Conservation (phyloP, 2,113 vertebrate species). For the Gopherus flavomarginatus region DNA sequence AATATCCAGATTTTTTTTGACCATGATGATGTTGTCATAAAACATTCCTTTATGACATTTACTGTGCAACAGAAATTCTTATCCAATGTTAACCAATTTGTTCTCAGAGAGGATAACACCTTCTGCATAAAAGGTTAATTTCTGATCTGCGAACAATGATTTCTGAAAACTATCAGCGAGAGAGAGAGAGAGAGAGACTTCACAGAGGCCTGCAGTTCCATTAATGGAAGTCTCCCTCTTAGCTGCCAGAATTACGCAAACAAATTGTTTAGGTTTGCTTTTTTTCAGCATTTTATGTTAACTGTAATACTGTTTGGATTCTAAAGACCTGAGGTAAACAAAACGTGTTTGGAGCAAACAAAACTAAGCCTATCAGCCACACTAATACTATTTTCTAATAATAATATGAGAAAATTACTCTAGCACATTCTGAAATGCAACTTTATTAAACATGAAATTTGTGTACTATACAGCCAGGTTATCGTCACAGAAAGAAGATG, state of each 20-base stretch:
- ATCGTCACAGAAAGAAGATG: background rate
- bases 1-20: background rate
- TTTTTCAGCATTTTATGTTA: background rate
- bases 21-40: background rate
- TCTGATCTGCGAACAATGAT: background rate
- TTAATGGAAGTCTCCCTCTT: background rate
- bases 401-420: background rate
- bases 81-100: background rate
- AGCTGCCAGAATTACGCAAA: too few species aligned
- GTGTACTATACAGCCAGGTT: background rate
- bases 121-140: background rate
- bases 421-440: accelerated
- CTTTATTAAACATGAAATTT: background rate
- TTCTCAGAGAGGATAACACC: background rate
- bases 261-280: too few species aligned
- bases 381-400: background rate
- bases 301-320: background rate
- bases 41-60: background rate
- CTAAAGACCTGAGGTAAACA: background rate
- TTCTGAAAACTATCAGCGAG: background rate
- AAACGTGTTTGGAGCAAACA: background rate
- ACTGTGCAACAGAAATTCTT: background rate
- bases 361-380: background rate
- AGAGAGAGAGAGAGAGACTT: background rate
- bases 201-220: background rate